Base-by-base conservation (phyloP, 2,888 invertebrate species). In the Aspidiotus rigidus region DNA sequence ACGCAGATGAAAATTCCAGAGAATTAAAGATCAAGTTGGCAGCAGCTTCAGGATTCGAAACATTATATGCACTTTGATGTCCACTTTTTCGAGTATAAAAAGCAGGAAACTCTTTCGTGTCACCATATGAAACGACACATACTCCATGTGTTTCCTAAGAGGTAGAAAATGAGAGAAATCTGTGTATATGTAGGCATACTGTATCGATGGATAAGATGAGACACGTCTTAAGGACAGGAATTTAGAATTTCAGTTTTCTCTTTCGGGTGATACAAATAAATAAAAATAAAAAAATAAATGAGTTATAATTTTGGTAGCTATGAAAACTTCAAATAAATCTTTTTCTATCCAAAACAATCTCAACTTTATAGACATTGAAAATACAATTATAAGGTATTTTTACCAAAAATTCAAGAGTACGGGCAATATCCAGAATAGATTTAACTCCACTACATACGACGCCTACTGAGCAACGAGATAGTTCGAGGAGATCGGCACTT, bases 401-500 rank as follows among this genome's bases (percentile, higher is more conserved):
- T 64, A 93, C 93, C 81, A 99, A 81, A 78, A 88, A 96, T 78
- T 99, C 98, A 61, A 99, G 81, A 0, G 98, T 98, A 77, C 88
- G 87, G 6, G 87, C 88, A 74, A 99, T 93, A 78, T 99, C 99
- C 70, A 99, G 82, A 74, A 99, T 97, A 17, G 97, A 96, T 80
- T 99, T 99, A 69, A 96, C 87, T 1, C 99, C 99, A 75, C 96
- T 92, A 74, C 93, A 96, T 2, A 99, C 87, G 7, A 99, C 95
- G 60, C 92, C 85, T 0, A 97, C 86, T 13, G 88, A 87, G 72
- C 88, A 92, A 70, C 88, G 84, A 0, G 94, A 90, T 66, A 99
- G 81, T 78, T 99, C 97, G 8, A 84, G 85, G 64, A 99, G 82
- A 80, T 99, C 99, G 0, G 97, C 93, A 72, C 97, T 98, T 66